Evolutionary conservation across 2,888 invertebrate species (phyloP), one percentile per base, ranked within the genome.

Genomic region (Geophilus truncorum): DNA sequence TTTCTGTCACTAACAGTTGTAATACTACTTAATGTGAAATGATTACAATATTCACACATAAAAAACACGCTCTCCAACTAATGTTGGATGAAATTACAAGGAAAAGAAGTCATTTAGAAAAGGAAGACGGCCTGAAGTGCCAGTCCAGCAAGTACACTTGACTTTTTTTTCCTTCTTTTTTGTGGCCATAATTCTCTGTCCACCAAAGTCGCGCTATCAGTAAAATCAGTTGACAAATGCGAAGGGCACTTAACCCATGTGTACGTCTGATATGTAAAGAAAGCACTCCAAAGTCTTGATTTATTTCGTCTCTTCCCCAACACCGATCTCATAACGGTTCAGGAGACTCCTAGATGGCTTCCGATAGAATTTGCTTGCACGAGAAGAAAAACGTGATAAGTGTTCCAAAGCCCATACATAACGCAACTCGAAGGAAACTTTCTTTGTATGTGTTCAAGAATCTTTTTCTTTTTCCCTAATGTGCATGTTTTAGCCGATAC

Each of bases 191-290:
- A 70, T 70, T 70, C 70, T 70, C 70, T 70, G 70, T 70, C 70
- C 70, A 70, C 70, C 70, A n/a, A 70, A 28, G 70, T 70, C 70
- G 70, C 1, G 70, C 70, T 70, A 70, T 70, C 70, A 70, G 70
- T 70, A 70, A 70, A 70, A 70, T 70, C 70, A 70, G 70, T 70
- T 70, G 70, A 70, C 70, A 70, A 70, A 70, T 70, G 70, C 70
- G 70, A 70, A 70, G 70, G 70, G 70, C 70, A 70, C 70, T 70
- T 70, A 70, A 70, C 70, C 70, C 70, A 25, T 70, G 70, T 70
- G 70, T 70, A 70, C 70, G 70, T 10, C 70, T 70, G 70, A 70
- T 70, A 70, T 70, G 70, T 70, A 70, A 70, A 70, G 70, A 70
- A 70, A 70, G 70, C 70, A 70, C 70, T 70, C 70, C 70, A 70